Conservation (phyloP, 2,797 vertebrate genomes). For the Eremophila alpestris region DNA sequence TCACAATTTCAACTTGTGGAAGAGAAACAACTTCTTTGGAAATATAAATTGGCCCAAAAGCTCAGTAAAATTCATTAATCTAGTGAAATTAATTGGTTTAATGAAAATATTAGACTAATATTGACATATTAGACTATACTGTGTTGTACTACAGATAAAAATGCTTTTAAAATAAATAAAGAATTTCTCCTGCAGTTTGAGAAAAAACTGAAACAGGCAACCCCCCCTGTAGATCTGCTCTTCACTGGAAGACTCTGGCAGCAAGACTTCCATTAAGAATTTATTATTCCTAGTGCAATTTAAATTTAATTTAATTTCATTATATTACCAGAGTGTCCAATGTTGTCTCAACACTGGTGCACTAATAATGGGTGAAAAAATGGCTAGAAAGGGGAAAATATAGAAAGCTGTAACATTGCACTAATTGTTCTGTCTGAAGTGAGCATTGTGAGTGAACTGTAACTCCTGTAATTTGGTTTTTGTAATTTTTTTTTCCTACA, state of each 20-base stretch:
- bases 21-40: background rate
- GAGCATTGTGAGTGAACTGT: background rate
- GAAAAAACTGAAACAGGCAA: background rate
- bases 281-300: conserved; percentile 6
- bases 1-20: background rate
- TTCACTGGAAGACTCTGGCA: conserved; percentile 8
- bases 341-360: background rate
- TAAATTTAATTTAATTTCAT: conserved; percentile 30
- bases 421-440: conserved; percentile 24
- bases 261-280: background rate
- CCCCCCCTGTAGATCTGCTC: background rate
- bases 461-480: background rate
- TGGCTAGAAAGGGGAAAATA: background rate
- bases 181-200: background rate
- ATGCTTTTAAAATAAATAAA: background rate
- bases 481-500: background rate
- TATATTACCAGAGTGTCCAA: background rate
- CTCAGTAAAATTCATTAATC: background rate
- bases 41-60: background rate
- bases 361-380: conserved; percentile 16
- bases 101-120: background rate
- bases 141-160: background rate
- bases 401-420: background rate
- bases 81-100: background rate
- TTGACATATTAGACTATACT: background rate